Evolutionary conservation across 2,888 invertebrate species (phyloP).

Genomic region (Carcina quercana): DNA sequence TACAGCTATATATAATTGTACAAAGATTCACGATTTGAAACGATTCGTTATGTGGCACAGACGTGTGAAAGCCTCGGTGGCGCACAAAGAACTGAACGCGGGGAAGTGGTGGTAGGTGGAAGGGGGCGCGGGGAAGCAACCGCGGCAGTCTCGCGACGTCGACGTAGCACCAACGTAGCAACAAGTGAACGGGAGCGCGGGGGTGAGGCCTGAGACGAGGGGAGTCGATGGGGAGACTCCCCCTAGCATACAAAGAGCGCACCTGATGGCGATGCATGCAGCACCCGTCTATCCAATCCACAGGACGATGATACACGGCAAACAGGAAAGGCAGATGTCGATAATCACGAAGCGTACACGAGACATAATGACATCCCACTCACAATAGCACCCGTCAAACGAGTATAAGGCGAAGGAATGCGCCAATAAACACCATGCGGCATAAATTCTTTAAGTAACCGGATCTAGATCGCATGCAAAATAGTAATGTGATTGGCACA

Average conservation of each 20-base stretch:
- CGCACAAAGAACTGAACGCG: conserved; percentile 72
- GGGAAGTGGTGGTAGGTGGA: conserved; percentile 46
- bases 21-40: conserved; percentile 46
- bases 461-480: background rate
- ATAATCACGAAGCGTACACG: conserved; percentile 34
- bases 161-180: conserved; percentile 60
- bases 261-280: conserved; percentile 51
- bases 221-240: conserved; percentile 33
- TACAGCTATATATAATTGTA: conserved; percentile 29
- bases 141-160: conserved; percentile 53
- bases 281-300: conserved; percentile 25
- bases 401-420: background rate
- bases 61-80: conserved; percentile 57
- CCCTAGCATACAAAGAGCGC: conserved; percentile 42
- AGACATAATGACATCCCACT: conserved; percentile 16
- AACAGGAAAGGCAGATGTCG: conserved; percentile 54
- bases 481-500: background rate
- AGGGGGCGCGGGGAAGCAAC: conserved; percentile 29
- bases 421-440: background rate
- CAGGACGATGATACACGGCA: conserved; percentile 21
- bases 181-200: conserved; percentile 67
- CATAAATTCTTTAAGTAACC: background rate
- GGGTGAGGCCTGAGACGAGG: conserved; percentile 35
- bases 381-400: conserved; percentile 9
- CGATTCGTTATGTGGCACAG: conserved; percentile 35